Evolutionary conservation across 2,113 vertebrate genomes (phyloP).

Genomic region (Cervus canadensis): DNA sequence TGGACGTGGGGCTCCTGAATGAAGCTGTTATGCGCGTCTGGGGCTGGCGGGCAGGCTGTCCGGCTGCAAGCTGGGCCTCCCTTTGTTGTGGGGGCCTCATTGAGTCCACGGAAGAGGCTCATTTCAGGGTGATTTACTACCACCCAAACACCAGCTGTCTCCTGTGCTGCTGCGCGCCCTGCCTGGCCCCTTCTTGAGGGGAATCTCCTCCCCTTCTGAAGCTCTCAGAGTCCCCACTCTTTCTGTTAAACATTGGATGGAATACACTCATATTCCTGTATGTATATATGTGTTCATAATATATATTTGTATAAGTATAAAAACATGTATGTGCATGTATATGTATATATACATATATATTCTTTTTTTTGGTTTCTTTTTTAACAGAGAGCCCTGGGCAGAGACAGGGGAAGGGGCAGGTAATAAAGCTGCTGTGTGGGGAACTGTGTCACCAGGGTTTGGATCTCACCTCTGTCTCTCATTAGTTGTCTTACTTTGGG

Average conservation of each 20-base stretch:
- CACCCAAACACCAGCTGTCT: slow-evolving; percentile 99
- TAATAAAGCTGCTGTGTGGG: not conserved
- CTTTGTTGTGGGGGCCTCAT: slow-evolving; percentile 90
- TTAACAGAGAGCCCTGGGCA: not conserved
- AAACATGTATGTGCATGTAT: too few relatives aligned
- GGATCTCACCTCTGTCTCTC: not conserved
- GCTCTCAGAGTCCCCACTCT: slow-evolving; percentile 51
- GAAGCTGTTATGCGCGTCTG: slow-evolving; percentile 89
- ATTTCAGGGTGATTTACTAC: slow-evolving; percentile 98
- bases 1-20: slow-evolving; percentile 83
- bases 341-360: not conserved
- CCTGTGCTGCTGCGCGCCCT: slow-evolving; percentile 78
- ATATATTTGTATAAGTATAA: not conserved
- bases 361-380: not conserved
- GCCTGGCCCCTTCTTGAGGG: slow-evolving; percentile 43
- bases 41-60: slow-evolving; percentile 86
- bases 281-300: not conserved
- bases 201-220: slow-evolving; percentile 35
- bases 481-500: not conserved
- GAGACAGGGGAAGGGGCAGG: not conserved
- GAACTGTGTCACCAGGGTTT: not conserved
- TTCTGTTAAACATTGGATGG: not conserved
- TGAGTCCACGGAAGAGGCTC: slow-evolving; percentile 90
- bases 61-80: slow-evolving; percentile 89
- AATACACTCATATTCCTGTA: not conserved